Evolutionary conservation across 2,113 vertebrate genomes (phyloP).

Genomic region (Acanthisitta chloris): DNA sequence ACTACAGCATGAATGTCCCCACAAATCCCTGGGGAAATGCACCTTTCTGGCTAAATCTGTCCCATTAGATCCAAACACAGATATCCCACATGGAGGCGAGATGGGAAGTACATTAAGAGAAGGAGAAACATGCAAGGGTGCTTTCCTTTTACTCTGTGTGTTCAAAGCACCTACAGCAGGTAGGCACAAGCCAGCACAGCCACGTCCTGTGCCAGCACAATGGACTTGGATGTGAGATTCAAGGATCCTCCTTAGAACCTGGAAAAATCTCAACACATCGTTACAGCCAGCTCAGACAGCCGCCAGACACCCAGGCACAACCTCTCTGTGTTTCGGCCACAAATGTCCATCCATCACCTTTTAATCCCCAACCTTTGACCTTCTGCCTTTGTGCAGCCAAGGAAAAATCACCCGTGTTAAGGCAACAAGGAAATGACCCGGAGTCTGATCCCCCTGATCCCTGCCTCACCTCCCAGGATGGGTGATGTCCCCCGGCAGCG

Average conservation of each 20-base stretch:
- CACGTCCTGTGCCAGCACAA: background rate
- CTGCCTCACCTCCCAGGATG: background rate
- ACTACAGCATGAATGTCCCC: fast-evolving
- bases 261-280: fast-evolving
- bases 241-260: no score
- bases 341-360: background rate
- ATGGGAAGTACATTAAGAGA: fast-evolving
- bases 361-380: constrained; percentile 53
- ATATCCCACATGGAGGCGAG: background rate
- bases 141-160: background rate
- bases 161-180: fast-evolving
- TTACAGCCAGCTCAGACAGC: fast-evolving
- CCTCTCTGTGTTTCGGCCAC: fast-evolving
- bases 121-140: fast-evolving
- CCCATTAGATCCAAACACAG: background rate
- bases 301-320: fast-evolving
- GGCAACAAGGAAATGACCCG: constrained; percentile 47
- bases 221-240: fast-evolving
- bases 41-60: background rate
- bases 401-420: background rate
- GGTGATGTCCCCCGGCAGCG: background rate
- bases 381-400: background rate
- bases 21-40: fast-evolving
- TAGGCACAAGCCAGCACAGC: background rate
- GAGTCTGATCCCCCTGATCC: constrained; percentile 36